Conservation (phyloP, 2,888 invertebrate species). For the Octonoba sinensis region DNA sequence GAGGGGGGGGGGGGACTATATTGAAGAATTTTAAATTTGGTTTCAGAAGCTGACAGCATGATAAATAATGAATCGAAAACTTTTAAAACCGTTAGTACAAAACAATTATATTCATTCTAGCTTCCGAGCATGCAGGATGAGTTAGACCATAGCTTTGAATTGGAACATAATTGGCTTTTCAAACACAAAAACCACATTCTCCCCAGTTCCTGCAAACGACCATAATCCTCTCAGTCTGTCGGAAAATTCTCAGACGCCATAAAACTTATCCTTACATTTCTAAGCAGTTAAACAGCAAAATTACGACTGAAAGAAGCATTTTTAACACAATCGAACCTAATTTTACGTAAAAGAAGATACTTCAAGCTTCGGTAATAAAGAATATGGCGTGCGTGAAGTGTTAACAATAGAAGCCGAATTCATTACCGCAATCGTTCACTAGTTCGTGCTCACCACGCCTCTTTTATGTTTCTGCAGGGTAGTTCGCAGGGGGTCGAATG, state of each 20-base stretch:
- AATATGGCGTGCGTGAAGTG: constrained; percentile 29
- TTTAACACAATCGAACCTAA: constrained; percentile 6
- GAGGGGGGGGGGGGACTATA: no score
- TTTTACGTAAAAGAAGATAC: constrained; percentile 26
- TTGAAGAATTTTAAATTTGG: no score
- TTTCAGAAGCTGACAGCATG: no score
- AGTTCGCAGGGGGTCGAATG: neutral
- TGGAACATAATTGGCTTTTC: no score
- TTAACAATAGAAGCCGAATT: constrained; percentile 33
- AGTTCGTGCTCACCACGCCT: constrained; percentile 43
- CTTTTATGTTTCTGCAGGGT: constrained; percentile 3
- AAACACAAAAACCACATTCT: no score
- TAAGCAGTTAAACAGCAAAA: neutral
- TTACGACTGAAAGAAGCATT: constrained; percentile 6
- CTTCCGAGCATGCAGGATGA: no score
- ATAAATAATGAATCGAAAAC: no score
- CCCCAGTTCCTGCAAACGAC: no score
- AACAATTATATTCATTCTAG: no score
- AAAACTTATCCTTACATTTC: neutral
- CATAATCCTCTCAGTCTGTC: no score
- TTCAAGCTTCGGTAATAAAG: constrained; percentile 7
- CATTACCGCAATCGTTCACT: constrained; percentile 35
- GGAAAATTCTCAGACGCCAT: neutral
- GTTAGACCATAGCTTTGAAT: no score
- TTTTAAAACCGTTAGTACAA: no score